A percentile compares a stretch with the other conserved stretches of the same genome.
phyloP scores from a whole-genome alignment of 1,140 invertebrate genomes.

The Archivesica marissinica region DNA sequence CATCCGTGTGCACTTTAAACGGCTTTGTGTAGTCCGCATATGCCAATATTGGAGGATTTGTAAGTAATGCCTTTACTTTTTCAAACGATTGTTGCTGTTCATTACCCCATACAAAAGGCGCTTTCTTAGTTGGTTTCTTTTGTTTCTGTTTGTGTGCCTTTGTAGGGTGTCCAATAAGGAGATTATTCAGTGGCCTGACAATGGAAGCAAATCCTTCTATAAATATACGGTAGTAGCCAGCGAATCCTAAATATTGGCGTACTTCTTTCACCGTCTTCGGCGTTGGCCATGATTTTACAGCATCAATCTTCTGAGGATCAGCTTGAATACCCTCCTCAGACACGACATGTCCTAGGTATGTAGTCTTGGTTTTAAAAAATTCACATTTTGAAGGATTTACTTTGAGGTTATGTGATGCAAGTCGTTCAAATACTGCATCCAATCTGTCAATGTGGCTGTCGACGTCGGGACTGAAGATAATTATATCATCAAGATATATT shows the following conservation, averaged over 20 bases:
- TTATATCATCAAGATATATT: constrained; percentile 71
- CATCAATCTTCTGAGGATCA: constrained; percentile 69
- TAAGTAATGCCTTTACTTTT: constrained; percentile 56
- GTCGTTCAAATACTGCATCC: not conserved
- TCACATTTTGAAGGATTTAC: constrained; percentile 70
- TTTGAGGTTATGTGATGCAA: constrained; percentile 56
- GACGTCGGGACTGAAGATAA: constrained; percentile 55
- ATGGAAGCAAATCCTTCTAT: constrained; percentile 76
- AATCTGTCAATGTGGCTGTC: constrained; percentile 16
- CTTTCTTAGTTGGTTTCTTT: not conserved
- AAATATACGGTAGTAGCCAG: constrained; percentile 82
- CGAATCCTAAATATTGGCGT: constrained; percentile 82
- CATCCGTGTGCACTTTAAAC: constrained; percentile 56
- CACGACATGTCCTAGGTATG: constrained; percentile 69
- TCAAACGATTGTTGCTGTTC: constrained; percentile 66
- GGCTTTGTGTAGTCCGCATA: constrained; percentile 50
- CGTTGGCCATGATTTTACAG: constrained; percentile 79
- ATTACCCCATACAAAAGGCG: constrained; percentile 50
- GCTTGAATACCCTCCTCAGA: constrained; percentile 64
- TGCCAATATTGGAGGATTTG: constrained; percentile 56
- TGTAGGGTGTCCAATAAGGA: constrained; percentile 53
- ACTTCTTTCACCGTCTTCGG: constrained; percentile 70
- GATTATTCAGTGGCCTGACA: constrained; percentile 65
- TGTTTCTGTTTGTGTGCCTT: constrained; percentile 20
- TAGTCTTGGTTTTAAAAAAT: constrained; percentile 79